These are phyloP conservation scores for Dynastes grantii DNA, from an alignment of 2,888 invertebrate species.

Conservation along the genomic window DNA sequence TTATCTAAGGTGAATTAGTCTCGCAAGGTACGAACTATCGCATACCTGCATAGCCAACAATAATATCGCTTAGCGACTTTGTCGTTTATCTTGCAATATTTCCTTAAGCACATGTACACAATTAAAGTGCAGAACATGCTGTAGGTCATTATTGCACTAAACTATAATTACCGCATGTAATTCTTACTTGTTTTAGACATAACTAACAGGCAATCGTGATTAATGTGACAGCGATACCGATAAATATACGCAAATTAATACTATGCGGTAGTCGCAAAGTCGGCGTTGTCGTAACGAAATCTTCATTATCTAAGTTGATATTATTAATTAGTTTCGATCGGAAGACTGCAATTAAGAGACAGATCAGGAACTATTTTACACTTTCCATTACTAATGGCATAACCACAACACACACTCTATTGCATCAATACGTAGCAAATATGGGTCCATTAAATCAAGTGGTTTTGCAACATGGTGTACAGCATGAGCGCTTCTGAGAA, in stretches of 20 bases:
- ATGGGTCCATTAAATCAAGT: not conserved
- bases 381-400: constrained; percentile 16
- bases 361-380: constrained; percentile 17
- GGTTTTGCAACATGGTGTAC: not conserved
- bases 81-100: not conserved
- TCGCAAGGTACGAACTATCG: no score
- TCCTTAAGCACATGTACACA: not conserved
- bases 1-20: no score
- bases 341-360: constrained; percentile 12
- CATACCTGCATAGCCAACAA: not conserved
- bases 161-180: constrained; percentile 12
- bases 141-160: constrained; percentile 10
- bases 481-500: no score
- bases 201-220: constrained; percentile 23
- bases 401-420: constrained; percentile 7
- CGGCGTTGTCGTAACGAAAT: constrained; percentile 16
- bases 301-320: constrained; percentile 21
- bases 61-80: not conserved
- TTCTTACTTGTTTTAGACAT: not conserved
- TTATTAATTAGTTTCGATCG: constrained; percentile 18
- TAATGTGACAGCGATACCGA: constrained; percentile 13
- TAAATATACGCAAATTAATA: constrained; percentile 22
- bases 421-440: not conserved
- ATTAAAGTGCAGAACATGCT: not conserved
- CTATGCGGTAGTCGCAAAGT: constrained; percentile 8